Conservation (phyloP, 2,113 vertebrate species). For the Otolemur garnettii region DNA sequence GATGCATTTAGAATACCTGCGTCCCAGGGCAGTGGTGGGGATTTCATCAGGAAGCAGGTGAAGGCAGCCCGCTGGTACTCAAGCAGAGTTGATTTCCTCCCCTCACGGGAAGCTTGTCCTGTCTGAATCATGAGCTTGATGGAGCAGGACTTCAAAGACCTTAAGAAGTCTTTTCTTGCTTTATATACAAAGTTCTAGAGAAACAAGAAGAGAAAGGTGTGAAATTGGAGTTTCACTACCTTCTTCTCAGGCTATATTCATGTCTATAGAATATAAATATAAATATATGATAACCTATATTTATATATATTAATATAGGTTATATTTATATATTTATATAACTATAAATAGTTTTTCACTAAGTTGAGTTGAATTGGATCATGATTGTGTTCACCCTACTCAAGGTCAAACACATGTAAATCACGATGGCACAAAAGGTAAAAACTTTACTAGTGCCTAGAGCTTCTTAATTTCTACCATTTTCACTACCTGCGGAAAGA, state of each 20-base stretch:
- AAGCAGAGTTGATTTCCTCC: background rate
- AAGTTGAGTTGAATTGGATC: background rate
- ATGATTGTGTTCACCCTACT: background rate
- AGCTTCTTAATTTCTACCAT: background rate
- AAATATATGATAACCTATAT: background rate
- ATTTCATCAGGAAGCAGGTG: background rate
- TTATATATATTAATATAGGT: background rate
- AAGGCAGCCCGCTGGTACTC: background rate
- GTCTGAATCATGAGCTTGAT: background rate
- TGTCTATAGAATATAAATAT: background rate
- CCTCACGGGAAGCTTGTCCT: background rate
- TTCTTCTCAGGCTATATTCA: background rate
- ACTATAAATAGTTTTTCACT: background rate
- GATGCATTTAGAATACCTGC: background rate
- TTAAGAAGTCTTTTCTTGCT: slow-evolving; percentile 39
- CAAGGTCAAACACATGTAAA: background rate
- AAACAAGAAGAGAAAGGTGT: background rate
- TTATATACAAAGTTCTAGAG: slow-evolving; percentile 28
- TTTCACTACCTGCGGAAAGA: background rate
- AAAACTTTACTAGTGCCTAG: background rate
- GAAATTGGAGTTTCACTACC: background rate
- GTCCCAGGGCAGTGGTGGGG: background rate
- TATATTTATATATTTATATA: background rate
- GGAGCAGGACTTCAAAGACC: background rate
- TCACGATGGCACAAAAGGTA: background rate